A percentile compares a stretch with the other conserved stretches of the same genome.
phyloP scores from a whole-genome alignment of 1,140 invertebrate species.

The Achatina immaculata region DNA sequence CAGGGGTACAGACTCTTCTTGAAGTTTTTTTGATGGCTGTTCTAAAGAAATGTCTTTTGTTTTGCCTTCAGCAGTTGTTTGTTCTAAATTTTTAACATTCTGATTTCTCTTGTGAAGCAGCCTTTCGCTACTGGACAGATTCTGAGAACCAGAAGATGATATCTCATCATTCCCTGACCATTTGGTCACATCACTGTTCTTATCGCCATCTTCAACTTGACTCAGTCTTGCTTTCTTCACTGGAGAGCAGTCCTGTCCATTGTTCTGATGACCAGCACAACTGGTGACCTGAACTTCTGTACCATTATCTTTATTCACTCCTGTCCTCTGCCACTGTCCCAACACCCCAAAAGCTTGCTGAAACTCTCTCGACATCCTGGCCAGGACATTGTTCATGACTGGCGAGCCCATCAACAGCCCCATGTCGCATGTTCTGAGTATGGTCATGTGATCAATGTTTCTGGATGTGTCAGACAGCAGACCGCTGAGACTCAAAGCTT shows the following conservation, averaged over 20 bases:
- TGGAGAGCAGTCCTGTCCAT: background rate
- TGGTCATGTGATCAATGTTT: constrained; percentile 66
- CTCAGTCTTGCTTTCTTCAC: background rate
- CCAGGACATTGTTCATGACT: constrained; percentile 70
- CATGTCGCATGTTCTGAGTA: constrained; percentile 82
- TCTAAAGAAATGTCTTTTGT: background rate
- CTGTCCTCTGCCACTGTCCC: constrained; percentile 29
- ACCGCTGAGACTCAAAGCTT: constrained; percentile 63
- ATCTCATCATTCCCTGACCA: background rate
- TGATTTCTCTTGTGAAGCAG: background rate
- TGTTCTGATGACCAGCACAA: background rate
- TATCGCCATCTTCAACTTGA: background rate
- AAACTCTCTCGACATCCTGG: constrained; percentile 58
- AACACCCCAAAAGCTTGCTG: constrained; percentile 39
- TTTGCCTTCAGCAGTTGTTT: background rate
- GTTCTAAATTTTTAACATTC: background rate
- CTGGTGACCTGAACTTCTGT: background rate
- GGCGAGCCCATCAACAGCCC: constrained; percentile 86
- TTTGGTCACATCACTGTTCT: background rate
- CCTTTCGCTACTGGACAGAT: background rate
- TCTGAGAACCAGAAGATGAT: background rate
- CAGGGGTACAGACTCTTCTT: background rate
- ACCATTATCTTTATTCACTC: background rate
- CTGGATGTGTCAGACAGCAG: constrained; percentile 40
- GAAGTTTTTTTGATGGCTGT: constrained; percentile 12